These are phyloP conservation scores for Escarpia spicata DNA, from an alignment of 2,888 invertebrate genomes.

Conservation along the genomic window DNA sequence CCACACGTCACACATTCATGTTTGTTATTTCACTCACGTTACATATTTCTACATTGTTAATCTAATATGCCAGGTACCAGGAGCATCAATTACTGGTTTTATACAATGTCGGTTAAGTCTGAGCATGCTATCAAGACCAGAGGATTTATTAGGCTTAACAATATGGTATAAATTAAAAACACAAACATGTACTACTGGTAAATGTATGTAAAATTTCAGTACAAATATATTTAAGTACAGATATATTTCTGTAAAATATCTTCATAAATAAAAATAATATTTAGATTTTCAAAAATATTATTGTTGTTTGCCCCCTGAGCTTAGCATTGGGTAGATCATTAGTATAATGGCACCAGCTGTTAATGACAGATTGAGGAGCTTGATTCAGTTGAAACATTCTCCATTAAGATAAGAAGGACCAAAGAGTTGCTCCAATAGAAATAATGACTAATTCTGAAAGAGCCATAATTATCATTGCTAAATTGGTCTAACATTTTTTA, in stretches of 20 bases:
- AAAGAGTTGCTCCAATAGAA: not conserved
- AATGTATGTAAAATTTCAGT: not conserved
- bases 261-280: too few relatives aligned
- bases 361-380: too few relatives aligned
- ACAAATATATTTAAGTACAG: not conserved
- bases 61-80: not conserved
- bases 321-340: too few relatives aligned
- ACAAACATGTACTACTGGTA: not conserved
- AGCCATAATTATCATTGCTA: not conserved
- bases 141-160: not conserved
- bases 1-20: too few relatives aligned
- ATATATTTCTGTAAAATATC: too few relatives aligned
- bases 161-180: not conserved
- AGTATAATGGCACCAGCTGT: too few relatives aligned
- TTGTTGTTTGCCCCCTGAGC: too few relatives aligned
- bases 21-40: not conserved
- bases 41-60: not conserved
- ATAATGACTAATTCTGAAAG: not conserved
- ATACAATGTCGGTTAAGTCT: not conserved
- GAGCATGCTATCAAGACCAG: not conserved
- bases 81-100: not conserved
- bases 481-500: not conserved
- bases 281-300: too few relatives aligned
- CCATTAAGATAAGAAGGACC: not conserved
- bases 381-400: too few relatives aligned